Evolutionary conservation across 1,140 invertebrate genomes (phyloP).

Genomic region (Homalodisca vitripennis): DNA sequence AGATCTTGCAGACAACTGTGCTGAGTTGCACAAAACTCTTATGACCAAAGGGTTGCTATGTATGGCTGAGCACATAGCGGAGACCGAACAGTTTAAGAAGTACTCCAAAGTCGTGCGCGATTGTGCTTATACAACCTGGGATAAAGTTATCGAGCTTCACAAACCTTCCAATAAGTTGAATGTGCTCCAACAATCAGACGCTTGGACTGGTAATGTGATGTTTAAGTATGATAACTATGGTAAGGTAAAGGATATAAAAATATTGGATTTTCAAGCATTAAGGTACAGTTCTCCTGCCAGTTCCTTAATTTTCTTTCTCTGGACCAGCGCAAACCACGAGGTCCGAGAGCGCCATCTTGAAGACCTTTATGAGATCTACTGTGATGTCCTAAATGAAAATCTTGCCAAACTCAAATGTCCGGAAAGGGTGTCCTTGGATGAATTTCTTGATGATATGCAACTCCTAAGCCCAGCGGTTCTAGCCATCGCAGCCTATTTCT

Average conservation of each 20-base stretch:
- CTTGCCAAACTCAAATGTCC: not conserved
- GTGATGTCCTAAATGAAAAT: not conserved
- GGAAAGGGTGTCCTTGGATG: constrained; percentile 12
- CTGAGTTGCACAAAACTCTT: too few relatives aligned
- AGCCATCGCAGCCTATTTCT: too few relatives aligned
- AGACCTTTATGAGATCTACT: constrained; percentile 3
- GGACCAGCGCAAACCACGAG: constrained; percentile 25
- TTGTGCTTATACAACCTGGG: not conserved
- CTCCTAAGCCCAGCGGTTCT: too few relatives aligned
- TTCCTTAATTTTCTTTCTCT: constrained; percentile 33
- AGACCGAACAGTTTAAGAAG: too few relatives aligned
- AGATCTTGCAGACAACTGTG: too few relatives aligned
- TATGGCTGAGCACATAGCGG: too few relatives aligned
- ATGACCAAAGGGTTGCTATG: too few relatives aligned
- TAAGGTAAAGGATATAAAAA: not conserved
- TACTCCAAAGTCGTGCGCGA: not conserved
- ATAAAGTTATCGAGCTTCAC: not conserved
- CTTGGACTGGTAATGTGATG: constrained; percentile 38
- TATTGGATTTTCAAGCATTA: constrained; percentile 29
- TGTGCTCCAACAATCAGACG: constrained; percentile 37
- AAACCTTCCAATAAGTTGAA: not conserved
- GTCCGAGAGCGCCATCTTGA: not conserved
- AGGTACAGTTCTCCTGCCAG: constrained; percentile 30
- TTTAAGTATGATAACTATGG: constrained; percentile 24
- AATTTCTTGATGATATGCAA: too few relatives aligned